Evolutionary conservation across 30 jellyfish, hydroid and myxozoan genomes (phyloP).

Genomic region (Aurelia aurita complex sp. Pacific): DNA sequence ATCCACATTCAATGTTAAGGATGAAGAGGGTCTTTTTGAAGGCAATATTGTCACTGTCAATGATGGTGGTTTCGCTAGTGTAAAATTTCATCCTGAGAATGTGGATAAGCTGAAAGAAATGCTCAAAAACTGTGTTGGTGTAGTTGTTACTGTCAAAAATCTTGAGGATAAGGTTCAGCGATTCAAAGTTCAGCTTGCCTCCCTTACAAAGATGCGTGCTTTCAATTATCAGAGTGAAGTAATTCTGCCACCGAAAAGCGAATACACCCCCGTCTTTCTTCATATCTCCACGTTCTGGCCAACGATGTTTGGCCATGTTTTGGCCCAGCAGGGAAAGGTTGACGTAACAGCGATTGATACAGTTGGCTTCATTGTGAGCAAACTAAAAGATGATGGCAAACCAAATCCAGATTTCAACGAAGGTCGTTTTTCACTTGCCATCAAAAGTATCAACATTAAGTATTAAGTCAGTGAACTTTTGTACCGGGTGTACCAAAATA

Average conservation of each 20-base stretch:
- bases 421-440: constrained; percentile 83
- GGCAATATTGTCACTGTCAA: constrained; percentile 70
- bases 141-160: constrained; percentile 62
- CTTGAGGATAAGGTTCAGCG: constrained; percentile 38
- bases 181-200: constrained; percentile 84
- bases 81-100: constrained; percentile 73
- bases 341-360: constrained; percentile 79
- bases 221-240: constrained; percentile 93
- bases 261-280: constrained; percentile 51
- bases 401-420: constrained; percentile 81
- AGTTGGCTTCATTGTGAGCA: constrained; percentile 87
- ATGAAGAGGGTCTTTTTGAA: constrained; percentile 39
- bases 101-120: constrained; percentile 54
- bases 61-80: constrained; percentile 95
- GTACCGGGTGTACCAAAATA: too few species aligned
- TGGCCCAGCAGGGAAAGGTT: constrained; percentile 81
- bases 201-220: constrained; percentile 82
- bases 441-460: constrained; percentile 40
- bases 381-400: constrained; percentile 81
- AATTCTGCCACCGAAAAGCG: constrained; percentile 63
- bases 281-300: constrained; percentile 97
- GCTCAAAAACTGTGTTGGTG: constrained; percentile 55
- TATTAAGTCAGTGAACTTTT: not conserved
- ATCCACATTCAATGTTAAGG: constrained; percentile 34
- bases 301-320: constrained; percentile 92